Conservation (phyloP, 2,888 invertebrate species). For the Pandemis cinnamomeana region DNA sequence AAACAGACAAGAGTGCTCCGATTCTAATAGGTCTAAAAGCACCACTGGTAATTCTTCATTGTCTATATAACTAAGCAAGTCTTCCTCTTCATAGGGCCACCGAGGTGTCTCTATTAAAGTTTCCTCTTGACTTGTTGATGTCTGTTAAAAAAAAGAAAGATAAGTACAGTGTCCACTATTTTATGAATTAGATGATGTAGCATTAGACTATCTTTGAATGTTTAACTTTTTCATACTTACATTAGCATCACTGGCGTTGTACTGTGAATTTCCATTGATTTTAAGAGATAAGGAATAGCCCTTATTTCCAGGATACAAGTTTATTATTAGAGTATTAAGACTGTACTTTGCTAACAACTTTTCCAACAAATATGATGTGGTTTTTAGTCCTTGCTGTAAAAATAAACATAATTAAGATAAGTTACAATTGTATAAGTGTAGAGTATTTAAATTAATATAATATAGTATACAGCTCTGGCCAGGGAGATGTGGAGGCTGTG, state of each 20-base stretch:
- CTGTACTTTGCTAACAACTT: conserved; percentile 93
- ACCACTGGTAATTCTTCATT: conserved; percentile 95
- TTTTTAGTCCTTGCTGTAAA: conserved; percentile 85
- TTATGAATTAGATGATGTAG: too few species aligned
- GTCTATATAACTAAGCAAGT: conserved; percentile 94
- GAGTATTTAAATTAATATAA: too few species aligned
- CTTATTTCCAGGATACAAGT: conserved; percentile 96
- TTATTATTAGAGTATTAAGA: conserved; percentile 94
- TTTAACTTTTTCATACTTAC: conserved; percentile 61
- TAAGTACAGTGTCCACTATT: not conserved
- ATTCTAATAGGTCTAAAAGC: conserved; percentile 92
- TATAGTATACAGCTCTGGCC: too few species aligned
- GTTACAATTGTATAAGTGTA: not conserved
- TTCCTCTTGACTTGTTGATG: conserved; percentile 81
- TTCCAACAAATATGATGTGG: conserved; percentile 90
- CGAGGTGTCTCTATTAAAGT: conserved; percentile 90
- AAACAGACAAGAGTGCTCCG: conserved; percentile 93
- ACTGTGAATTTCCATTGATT: conserved; percentile 84
- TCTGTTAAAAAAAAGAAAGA: conserved; percentile 44
- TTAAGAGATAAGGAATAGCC: conserved; percentile 91
- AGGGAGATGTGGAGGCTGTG: too few species aligned
- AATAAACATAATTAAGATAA: conserved; percentile 34
- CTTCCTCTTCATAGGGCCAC: conserved; percentile 96
- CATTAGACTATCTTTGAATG: conserved; percentile 1
- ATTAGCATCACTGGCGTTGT: conserved; percentile 74